These are phyloP conservation scores for Chaetodon trifascialis DNA, from an alignment of 2,113 vertebrate species.

Conservation along the genomic window DNA sequence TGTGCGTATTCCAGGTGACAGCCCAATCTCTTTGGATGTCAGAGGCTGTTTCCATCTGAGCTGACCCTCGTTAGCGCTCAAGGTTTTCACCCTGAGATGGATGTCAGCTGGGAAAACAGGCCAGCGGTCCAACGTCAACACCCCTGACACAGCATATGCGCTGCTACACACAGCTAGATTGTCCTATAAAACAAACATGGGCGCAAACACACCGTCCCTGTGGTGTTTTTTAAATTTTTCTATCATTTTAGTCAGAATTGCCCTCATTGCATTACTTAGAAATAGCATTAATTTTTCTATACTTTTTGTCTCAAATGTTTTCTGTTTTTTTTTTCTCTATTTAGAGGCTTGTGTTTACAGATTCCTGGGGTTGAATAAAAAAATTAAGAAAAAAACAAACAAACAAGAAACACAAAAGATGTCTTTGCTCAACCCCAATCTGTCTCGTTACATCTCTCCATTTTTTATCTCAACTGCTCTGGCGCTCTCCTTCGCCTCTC, in stretches of 20 bases:
- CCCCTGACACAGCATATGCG: not conserved
- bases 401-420: constrained; percentile 51
- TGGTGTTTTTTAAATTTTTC: not conserved
- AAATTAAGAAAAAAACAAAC: constrained; percentile 1
- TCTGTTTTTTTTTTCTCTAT: not conserved
- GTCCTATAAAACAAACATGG: not conserved
- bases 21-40: constrained; percentile 18
- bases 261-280: not conserved
- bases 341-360: constrained; percentile 5
- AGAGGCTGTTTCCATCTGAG: constrained; percentile 26
- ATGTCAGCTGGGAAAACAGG: constrained; percentile 25
- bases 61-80: constrained; percentile 18
- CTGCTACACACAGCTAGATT: not conserved
- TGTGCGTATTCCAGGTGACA: not conserved
- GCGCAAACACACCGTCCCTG: not conserved
- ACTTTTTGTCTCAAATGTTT: not conserved
- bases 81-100: constrained; percentile 5
- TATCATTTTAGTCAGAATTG: not conserved
- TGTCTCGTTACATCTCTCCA: constrained; percentile 67
- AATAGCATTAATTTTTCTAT: not conserved
- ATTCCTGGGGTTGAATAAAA: constrained; percentile 41
- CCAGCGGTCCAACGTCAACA: constrained; percentile 8
- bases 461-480: constrained; percentile 50
- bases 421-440: constrained; percentile 78
- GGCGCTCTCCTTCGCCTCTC: constrained; percentile 27